These are phyloP conservation scores for Drosophila watanabei DNA, from an alignment of 1,140 invertebrate genomes.

Conservation along the genomic window DNA sequence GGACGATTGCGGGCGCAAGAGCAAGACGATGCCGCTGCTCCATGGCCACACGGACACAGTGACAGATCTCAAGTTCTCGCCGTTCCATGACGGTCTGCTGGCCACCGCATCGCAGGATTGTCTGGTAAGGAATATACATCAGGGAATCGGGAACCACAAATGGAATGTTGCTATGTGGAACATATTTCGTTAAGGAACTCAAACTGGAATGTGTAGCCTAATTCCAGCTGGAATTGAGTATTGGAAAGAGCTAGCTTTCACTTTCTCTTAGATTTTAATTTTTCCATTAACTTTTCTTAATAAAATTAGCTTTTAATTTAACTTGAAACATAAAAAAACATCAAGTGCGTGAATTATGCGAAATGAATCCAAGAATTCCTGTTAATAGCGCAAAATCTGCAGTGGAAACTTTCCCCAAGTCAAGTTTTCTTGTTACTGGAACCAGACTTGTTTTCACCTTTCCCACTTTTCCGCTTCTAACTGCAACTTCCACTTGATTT, in stretches of 20 bases:
- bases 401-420: conserved; percentile 8
- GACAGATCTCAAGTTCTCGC: conserved; percentile 97
- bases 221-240: not conserved
- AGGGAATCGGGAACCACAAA: not conserved
- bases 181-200: not conserved
- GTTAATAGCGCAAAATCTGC: not conserved
- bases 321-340: not conserved
- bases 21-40: conserved; percentile 93
- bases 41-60: conserved; percentile 95
- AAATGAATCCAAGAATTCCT: not conserved
- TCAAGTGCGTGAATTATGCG: not conserved
- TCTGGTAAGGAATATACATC: conserved; percentile 86
- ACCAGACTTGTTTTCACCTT: not conserved
- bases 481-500: not conserved
- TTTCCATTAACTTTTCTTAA: not conserved
- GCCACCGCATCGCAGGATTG: conserved; percentile 96
- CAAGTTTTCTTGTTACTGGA: not conserved
- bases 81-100: conserved; percentile 96
- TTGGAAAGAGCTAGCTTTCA: not conserved
- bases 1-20: conserved; percentile 94
- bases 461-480: not conserved
- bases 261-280: not conserved
- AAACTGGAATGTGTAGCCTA: not conserved
- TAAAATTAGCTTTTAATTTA: not conserved
- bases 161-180: not conserved